Base-by-base conservation (phyloP, 2,888 invertebrate genomes). In the Dromius quadrimaculatus region DNA sequence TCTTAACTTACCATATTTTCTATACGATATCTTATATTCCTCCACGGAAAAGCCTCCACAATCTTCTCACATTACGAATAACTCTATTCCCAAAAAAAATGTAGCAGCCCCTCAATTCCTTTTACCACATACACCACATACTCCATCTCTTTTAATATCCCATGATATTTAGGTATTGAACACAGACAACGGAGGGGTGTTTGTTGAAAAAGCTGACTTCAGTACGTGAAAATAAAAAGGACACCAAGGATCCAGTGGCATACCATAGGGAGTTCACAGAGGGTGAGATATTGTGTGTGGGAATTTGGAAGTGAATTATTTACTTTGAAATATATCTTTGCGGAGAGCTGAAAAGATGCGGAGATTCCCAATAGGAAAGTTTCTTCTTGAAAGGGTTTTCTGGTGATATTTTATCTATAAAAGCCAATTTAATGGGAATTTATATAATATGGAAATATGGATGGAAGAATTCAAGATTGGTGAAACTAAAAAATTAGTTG, bases 271-370 rank as follows among this genome's bases (percentile, higher is more conserved):
- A 28, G 13, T 28, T 13, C 2, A 2, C 41, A 15, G 6, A 1
- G 15, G 50, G 15, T 54, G 50, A 54, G 28, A 54, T 54, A 54
- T 54, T 54, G 50, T 54, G 28, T 28, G 13, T 28, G 32, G 50
- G 50, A 54, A 28, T 54, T 54, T 54, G 50, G 28, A 54, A 15
- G 50, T 54, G 50, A 54, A 54, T 54, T 54, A 54, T 54, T 54
- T 54, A 54, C 28, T 54, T 54, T 54, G 50, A 54, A 54, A 54
- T 54, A 54, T 54, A 17, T 41, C 11, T 11, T 13, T 1, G 28
- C 28, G 13, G 28, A 54, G 41, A 41, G 41, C 6, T 1, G 41
- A n/a, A 2, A 15, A 9, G 9, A 0, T 50, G 47, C 23, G 47
- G 43, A 6, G 43, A 13, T 47, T 23, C 15, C 28, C 15, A 3